These are phyloP conservation scores for Lithobates sylvaticus DNA, from an alignment of 2,797 vertebrate species.

Conservation along the genomic window DNA sequence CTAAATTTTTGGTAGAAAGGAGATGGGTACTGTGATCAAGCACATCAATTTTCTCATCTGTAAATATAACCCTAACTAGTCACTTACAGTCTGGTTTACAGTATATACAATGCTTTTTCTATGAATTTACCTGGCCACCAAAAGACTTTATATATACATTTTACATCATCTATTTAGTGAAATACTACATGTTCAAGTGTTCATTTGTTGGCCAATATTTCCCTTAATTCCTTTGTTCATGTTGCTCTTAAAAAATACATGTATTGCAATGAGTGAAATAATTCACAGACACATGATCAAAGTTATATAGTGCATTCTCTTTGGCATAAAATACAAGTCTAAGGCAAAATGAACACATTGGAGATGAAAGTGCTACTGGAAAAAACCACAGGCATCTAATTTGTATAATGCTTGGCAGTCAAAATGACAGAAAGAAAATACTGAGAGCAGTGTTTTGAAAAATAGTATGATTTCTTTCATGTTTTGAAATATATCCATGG, in stretches of 20 bases:
- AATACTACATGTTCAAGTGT: not conserved
- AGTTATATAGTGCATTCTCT: conserved; percentile 29
- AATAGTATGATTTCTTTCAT: not conserved
- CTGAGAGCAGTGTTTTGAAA: not conserved
- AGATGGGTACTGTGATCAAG: no score
- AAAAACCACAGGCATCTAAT: conserved; percentile 42
- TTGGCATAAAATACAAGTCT: conserved; percentile 15
- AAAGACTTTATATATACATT: no score
- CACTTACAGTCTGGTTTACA: not conserved
- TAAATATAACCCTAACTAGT: not conserved
- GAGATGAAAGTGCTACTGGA: conserved; percentile 48
- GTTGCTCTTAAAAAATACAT: conserved; percentile 14
- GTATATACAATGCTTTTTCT: not conserved
- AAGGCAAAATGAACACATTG: conserved; percentile 48
- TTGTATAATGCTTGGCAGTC: conserved; percentile 51
- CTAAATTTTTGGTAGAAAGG: no score
- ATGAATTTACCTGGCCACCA: not conserved
- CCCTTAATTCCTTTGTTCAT: not conserved
- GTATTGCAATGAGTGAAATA: not conserved
- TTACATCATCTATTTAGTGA: not conserved
- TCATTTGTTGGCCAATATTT: not conserved
- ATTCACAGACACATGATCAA: conserved; percentile 39
- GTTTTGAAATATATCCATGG: not conserved
- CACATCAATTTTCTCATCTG: no score
- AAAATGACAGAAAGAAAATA: conserved; percentile 28